Evolutionary conservation across 2,797 vertebrate genomes (phyloP).

Genomic region (Huso huso): DNA sequence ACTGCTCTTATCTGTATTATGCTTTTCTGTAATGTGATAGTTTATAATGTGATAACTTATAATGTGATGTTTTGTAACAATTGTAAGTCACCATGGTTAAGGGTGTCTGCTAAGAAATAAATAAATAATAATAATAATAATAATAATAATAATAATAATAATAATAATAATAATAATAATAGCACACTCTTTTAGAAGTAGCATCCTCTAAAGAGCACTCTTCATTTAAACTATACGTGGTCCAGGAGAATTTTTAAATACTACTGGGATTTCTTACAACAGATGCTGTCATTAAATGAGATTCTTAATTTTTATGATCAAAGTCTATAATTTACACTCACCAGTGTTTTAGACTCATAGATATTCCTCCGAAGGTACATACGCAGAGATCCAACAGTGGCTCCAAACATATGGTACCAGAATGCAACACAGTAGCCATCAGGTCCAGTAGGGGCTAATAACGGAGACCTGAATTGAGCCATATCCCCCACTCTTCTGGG

Average conservation of each 20-base stretch:
- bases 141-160: background rate
- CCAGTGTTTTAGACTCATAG: conserved; percentile 39
- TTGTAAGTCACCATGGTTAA: too few species aligned
- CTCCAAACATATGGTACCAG: conserved; percentile 65
- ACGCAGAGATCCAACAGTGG: conserved; percentile 51
- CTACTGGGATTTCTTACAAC: background rate
- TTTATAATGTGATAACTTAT: too few species aligned
- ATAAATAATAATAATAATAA: too few species aligned
- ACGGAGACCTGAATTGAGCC: conserved; percentile 52
- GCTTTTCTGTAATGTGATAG: too few species aligned
- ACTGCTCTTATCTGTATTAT: too few species aligned
- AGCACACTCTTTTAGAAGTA: background rate
- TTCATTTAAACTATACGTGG: conserved; percentile 37
- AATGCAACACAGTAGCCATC: conserved; percentile 57
- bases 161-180: background rate
- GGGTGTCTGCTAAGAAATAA: too few species aligned
- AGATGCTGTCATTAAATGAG: background rate
- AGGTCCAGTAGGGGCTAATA: conserved; percentile 49
- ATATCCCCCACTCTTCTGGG: conserved; percentile 29
- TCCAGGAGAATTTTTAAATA: conserved; percentile 44
- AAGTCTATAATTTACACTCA: conserved; percentile 21
- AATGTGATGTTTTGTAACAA: too few species aligned
- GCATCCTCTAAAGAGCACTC: conserved; percentile 15
- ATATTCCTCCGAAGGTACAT: conserved; percentile 42
- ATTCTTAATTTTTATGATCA: background rate